Evolutionary conservation across 2,888 invertebrate genomes (phyloP).

Genomic region (Zaprionus bogoriensis): DNA sequence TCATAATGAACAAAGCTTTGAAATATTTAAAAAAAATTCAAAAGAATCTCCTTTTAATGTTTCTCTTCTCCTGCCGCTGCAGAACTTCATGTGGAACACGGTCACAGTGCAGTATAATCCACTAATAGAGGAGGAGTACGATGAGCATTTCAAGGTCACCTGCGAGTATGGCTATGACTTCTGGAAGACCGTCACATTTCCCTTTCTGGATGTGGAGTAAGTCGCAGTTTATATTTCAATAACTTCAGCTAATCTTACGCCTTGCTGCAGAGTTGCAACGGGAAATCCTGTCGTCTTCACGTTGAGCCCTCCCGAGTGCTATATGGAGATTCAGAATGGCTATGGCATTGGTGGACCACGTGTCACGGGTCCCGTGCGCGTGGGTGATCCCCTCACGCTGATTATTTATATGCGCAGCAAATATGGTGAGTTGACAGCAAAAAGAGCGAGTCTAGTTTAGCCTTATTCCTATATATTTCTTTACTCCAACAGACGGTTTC

Average conservation of each 20-base stretch:
- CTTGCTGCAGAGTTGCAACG: conserved; percentile 90
- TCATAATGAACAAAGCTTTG: no score
- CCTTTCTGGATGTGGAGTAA: conserved; percentile 96
- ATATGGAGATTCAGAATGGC: conserved; percentile 97
- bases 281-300: conserved; percentile 97
- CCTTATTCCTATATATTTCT: neutral
- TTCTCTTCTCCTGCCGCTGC: conserved; percentile 37
- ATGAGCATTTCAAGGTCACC: conserved; percentile 97
- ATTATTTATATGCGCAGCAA: conserved; percentile 97
- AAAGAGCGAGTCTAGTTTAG: neutral
- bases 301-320: conserved; percentile 95
- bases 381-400: conserved; percentile 95
- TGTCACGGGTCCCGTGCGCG: conserved; percentile 94
- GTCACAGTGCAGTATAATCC: conserved; percentile 97
- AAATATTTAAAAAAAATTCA: no score
- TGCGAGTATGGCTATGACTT: conserved; percentile 98
- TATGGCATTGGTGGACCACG: conserved; percentile 93
- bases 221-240: conserved; percentile 69
- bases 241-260: no score
- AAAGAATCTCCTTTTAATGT: no score
- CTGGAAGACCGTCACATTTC: conserved; percentile 98
- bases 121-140: conserved; percentile 95
- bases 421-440: conserved; percentile 87
- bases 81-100: conserved; percentile 98
- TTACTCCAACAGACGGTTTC: conserved; percentile 89